A percentile compares a stretch with the other conserved stretches of the same genome.
These are phyloP conservation scores for Urocolius indicus DNA, from an alignment of 2,113 vertebrate species.

Conservation along the genomic window DNA sequence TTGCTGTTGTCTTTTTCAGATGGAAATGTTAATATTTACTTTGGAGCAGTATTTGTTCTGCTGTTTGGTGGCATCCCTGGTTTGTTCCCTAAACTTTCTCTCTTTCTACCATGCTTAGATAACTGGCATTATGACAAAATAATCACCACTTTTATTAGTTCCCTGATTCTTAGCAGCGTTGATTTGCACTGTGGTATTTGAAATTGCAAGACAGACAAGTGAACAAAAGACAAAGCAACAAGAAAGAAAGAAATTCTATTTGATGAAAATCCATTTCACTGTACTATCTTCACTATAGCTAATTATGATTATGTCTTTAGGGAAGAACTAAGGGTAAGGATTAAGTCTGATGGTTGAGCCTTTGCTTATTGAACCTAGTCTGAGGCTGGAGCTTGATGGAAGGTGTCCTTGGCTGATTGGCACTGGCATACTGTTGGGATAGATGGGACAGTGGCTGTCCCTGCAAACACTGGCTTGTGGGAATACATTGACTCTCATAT, in stretches of 20 bases:
- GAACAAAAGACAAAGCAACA: not conserved
- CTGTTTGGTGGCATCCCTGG: not conserved
- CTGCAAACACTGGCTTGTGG: not conserved
- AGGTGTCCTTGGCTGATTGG: not conserved
- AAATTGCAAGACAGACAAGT: not conserved
- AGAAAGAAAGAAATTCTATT: not conserved
- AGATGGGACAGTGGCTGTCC: not conserved
- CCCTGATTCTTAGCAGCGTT: not conserved
- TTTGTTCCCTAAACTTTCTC: not conserved
- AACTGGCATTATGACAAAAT: not conserved
- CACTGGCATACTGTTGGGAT: not conserved
- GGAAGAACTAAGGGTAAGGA: not conserved
- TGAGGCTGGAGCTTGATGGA: not conserved
- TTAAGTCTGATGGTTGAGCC: not conserved
- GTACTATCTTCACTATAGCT: not conserved
- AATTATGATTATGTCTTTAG: rapidly evolving
- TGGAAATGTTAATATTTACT: not conserved
- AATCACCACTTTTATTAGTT: not conserved
- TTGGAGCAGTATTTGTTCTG: not conserved
- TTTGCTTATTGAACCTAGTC: not conserved
- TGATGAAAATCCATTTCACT: not conserved
- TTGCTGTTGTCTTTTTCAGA: not conserved
- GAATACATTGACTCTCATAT: not conserved
- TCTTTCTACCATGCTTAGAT: not conserved
- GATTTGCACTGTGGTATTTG: not conserved